phyloP scores from a whole-genome alignment of 2,888 invertebrate species.

The Callinectes sapidus region DNA sequence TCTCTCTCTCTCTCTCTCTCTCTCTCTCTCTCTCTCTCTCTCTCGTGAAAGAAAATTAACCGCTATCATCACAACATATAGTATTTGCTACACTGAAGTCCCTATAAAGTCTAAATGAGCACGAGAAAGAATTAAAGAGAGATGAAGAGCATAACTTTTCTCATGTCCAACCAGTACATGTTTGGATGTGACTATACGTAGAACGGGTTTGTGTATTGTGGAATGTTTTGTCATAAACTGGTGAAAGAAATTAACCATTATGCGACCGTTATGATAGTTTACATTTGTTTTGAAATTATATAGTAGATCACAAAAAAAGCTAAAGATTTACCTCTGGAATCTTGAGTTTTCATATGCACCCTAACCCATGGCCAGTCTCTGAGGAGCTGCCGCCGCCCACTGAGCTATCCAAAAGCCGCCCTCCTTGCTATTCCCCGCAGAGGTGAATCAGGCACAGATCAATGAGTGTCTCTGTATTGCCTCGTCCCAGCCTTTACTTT shows the following conservation, averaged over 20 bases:
- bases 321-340: not conserved
- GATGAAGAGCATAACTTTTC: no score
- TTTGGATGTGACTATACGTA: no score
- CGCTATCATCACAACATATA: not conserved
- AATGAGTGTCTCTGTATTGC: not conserved
- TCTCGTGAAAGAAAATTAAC: not conserved
- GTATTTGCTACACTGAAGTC: no score
- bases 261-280: no score
- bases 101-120: no score
- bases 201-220: no score
- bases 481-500: not conserved
- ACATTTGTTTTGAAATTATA: no score
- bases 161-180: no score
- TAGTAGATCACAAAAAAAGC: no score
- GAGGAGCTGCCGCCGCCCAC: not conserved
- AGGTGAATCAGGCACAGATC: not conserved
- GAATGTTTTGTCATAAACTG: no score
- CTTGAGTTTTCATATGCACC: not conserved
- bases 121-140: no score
- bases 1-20: slow-evolving; percentile 1
- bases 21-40: not conserved
- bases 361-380: not conserved
- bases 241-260: no score
- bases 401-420: not conserved
- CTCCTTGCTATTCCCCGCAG: not conserved